Evolutionary conservation across 2,797 vertebrate species (phyloP).

Genomic region (Iguana delicatissima): DNA sequence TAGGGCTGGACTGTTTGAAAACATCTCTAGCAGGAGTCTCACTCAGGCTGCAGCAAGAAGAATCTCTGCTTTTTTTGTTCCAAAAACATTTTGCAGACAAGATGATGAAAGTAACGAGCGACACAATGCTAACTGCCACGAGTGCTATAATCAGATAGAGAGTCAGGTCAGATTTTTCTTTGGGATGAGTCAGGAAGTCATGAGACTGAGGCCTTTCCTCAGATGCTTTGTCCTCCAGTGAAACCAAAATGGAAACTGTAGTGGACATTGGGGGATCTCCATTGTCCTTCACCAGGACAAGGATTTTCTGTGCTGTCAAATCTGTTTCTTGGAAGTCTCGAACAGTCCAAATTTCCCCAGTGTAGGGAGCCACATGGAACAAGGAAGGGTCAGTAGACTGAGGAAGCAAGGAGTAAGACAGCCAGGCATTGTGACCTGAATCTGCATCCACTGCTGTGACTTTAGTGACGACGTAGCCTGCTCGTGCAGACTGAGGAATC

Average conservation of each 20-base stretch:
- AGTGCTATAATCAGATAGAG: slow-evolving; percentile 95
- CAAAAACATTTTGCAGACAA: slow-evolving; percentile 88
- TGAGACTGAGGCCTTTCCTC: slow-evolving; percentile 79
- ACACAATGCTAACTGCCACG: slow-evolving; percentile 88
- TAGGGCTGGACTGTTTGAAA: slow-evolving; percentile 91
- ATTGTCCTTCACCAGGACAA: slow-evolving; percentile 89
- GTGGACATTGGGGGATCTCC: slow-evolving; percentile 88
- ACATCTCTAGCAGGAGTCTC: slow-evolving; percentile 82
- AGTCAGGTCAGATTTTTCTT: slow-evolving; percentile 88
- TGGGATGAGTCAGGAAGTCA: slow-evolving; percentile 81
- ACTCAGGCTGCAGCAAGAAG: slow-evolving; percentile 76
- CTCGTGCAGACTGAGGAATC: slow-evolving; percentile 84
- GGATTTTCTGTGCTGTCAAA: slow-evolving; percentile 82
- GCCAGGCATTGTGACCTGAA: slow-evolving; percentile 95
- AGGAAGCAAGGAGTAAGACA: slow-evolving; percentile 88
- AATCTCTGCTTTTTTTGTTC: slow-evolving; percentile 76
- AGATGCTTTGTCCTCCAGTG: slow-evolving; percentile 83
- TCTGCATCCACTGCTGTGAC: slow-evolving; percentile 93
- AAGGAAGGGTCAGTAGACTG: slow-evolving; percentile 87
- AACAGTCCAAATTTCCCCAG: slow-evolving; percentile 89
- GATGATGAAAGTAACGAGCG: slow-evolving; percentile 88
- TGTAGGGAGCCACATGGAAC: slow-evolving; percentile 88
- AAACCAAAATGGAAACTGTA: slow-evolving; percentile 86
- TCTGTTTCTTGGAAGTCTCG: slow-evolving; percentile 88
- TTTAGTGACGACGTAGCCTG: slow-evolving; percentile 91